These are phyloP conservation scores for Nibea coibor DNA, from an alignment of 2,113 vertebrate species.

Conservation along the genomic window DNA sequence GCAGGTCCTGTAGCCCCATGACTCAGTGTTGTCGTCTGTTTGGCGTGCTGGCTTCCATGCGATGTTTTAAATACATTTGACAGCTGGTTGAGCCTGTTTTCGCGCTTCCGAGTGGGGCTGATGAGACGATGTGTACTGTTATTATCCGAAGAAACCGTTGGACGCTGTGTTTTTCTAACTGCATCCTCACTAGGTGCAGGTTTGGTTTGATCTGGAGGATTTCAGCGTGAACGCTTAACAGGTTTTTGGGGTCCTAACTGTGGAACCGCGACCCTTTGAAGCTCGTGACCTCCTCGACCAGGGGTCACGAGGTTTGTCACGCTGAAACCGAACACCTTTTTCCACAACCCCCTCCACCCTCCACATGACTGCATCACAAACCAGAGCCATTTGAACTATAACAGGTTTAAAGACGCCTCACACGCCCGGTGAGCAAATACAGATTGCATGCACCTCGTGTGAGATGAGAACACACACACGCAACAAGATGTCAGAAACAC, in stretches of 20 bases:
- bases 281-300: slow-evolving; percentile 44
- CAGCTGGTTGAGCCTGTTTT: slow-evolving; percentile 39
- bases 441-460: slow-evolving; percentile 4
- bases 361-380: slow-evolving; percentile 6
- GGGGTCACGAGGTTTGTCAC: slow-evolving; percentile 57
- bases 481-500: slow-evolving; percentile 5
- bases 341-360: slow-evolving; percentile 17
- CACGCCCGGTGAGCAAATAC: slow-evolving; percentile 39
- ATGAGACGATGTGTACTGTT: neutral
- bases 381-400: slow-evolving; percentile 20
- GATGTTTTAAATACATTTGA: slow-evolving; percentile 30
- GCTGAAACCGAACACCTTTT: slow-evolving; percentile 56
- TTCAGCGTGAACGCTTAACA: slow-evolving; percentile 36
- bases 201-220: slow-evolving; percentile 27
- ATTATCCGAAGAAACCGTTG: neutral
- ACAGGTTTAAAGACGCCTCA: slow-evolving; percentile 32
- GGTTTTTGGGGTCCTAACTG: slow-evolving; percentile 27
- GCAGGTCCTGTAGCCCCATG: slow-evolving; percentile 22
- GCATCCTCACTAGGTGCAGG: slow-evolving; percentile 47
- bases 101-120: slow-evolving; percentile 9
- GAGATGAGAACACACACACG: neutral
- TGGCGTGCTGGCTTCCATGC: neutral
- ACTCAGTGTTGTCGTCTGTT: slow-evolving; percentile 15
- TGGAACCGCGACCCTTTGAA: slow-evolving; percentile 66
- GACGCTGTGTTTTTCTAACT: neutral